Evolutionary conservation across 2,797 vertebrate species (phyloP).

Genomic region (Hippocampus kuda): DNA sequence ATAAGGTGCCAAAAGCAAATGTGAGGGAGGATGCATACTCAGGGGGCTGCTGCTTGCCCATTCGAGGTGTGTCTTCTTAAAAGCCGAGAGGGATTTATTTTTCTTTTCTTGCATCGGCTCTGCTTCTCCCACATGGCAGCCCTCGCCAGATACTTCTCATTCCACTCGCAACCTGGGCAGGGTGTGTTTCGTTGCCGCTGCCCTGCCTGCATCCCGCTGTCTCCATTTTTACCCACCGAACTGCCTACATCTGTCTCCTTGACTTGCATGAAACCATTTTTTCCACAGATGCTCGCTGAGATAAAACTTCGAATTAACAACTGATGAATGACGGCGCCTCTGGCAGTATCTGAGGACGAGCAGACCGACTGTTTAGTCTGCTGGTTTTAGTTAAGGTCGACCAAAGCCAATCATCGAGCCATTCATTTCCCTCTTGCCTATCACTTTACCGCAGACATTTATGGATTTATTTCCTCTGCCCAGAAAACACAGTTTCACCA

Average conservation of each 20-base stretch:
- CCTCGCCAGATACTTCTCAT: conserved; percentile 70
- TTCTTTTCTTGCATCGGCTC: conserved; percentile 59
- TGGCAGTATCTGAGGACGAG: conserved; percentile 39
- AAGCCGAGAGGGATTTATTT: conserved; percentile 54
- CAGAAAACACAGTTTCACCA: conserved; percentile 16
- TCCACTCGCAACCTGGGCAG: conserved; percentile 65
- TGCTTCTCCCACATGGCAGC: conserved; percentile 66
- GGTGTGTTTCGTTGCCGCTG: conserved; percentile 55
- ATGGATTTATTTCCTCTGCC: conserved; percentile 14
- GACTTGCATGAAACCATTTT: conserved; percentile 34
- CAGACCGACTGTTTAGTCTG: conserved; percentile 51
- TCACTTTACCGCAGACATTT: conserved; percentile 33
- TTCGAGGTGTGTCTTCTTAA: conserved; percentile 62
- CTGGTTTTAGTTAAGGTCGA: conserved; percentile 40
- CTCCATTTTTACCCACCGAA: conserved; percentile 44
- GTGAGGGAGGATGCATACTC: conserved; percentile 47
- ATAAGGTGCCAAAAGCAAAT: conserved; percentile 54
- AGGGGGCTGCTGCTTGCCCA: conserved; percentile 48
- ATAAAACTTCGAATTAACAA: conserved; percentile 55
- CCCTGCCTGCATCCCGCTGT: conserved; percentile 37
- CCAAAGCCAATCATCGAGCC: conserved; percentile 33
- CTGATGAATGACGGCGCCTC: conserved; percentile 45
- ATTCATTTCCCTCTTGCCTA: conserved; percentile 37
- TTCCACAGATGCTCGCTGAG: conserved; percentile 44
- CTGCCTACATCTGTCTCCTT: conserved; percentile 53